A percentile compares a stretch with the other conserved stretches of the same genome.
These are phyloP conservation scores for Lasioglossum vierecki DNA, from an alignment of 2,888 invertebrate genomes.

Conservation along the genomic window DNA sequence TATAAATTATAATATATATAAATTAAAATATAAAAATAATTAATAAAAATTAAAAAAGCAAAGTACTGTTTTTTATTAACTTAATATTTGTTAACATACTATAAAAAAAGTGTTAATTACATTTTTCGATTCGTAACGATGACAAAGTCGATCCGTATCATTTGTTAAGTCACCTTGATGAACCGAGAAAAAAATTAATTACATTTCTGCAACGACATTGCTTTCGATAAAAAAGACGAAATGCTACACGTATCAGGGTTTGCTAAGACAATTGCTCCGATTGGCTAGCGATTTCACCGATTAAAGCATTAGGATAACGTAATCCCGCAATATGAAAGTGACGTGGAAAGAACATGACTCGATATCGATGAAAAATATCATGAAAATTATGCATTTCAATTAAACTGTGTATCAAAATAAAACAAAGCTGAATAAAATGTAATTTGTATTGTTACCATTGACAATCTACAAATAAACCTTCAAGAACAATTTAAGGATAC, in stretches of 20 bases:
- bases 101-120: too few relatives aligned
- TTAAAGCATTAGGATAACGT: slow-evolving; percentile 1
- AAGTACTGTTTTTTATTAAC: too few relatives aligned
- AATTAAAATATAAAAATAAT: too few relatives aligned
- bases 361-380: background rate
- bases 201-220: background rate
- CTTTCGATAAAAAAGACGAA: slow-evolving; percentile 18
- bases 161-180: background rate
- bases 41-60: too few relatives aligned
- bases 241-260: background rate
- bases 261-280: background rate
- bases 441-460: too few relatives aligned
- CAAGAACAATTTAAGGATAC: too few relatives aligned
- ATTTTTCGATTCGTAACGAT: background rate
- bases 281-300: slow-evolving; percentile 10
- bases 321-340: background rate
- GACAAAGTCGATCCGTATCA: background rate
- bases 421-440: too few relatives aligned
- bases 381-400: background rate
- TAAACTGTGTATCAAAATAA: too few relatives aligned
- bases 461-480: too few relatives aligned
- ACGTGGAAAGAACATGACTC: background rate
- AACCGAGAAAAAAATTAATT: background rate
- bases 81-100: too few relatives aligned
- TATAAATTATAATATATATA: too few relatives aligned